A percentile compares a stretch with the other conserved stretches of the same genome.
Evolutionary conservation across 2,113 vertebrate genomes (phyloP).

Genomic region (Motacilla alba): DNA sequence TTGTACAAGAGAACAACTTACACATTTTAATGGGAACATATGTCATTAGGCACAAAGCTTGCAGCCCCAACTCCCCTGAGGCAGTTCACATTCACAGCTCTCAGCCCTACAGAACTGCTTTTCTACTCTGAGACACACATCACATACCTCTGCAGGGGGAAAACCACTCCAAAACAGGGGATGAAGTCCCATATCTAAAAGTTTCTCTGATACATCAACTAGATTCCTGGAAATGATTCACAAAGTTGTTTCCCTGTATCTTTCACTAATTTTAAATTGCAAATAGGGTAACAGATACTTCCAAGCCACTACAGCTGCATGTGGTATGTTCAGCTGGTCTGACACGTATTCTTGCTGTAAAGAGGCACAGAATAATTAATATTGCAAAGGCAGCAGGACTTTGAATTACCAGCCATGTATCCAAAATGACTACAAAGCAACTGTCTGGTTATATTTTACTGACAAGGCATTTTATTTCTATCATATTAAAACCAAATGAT

Average conservation of each 20-base stretch:
- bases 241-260: not conserved
- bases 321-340: conserved; percentile 26
- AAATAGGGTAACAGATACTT: conserved; percentile 14
- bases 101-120: not conserved
- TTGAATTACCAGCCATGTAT: conserved; percentile 31
- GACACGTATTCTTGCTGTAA: conserved; percentile 1
- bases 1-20: conserved; percentile 3
- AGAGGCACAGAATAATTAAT: conserved; percentile 34
- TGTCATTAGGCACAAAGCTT: not conserved
- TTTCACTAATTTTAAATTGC: not conserved
- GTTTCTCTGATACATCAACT: not conserved
- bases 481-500: conserved; percentile 69
- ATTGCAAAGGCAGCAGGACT: conserved; percentile 59
- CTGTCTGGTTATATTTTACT: conserved; percentile 62
- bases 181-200: not conserved
- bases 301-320: not conserved
- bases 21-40: conserved; percentile 33
- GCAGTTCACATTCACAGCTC: not conserved
- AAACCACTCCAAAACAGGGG: not conserved
- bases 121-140: not conserved
- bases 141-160: not conserved
- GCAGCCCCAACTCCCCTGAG: not conserved
- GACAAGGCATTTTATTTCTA: conserved; percentile 56
- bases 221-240: not conserved
- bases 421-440: conserved; percentile 53